These are phyloP conservation scores for Falcunculus frontatus DNA, from an alignment of 2,113 vertebrate species.

Conservation along the genomic window DNA sequence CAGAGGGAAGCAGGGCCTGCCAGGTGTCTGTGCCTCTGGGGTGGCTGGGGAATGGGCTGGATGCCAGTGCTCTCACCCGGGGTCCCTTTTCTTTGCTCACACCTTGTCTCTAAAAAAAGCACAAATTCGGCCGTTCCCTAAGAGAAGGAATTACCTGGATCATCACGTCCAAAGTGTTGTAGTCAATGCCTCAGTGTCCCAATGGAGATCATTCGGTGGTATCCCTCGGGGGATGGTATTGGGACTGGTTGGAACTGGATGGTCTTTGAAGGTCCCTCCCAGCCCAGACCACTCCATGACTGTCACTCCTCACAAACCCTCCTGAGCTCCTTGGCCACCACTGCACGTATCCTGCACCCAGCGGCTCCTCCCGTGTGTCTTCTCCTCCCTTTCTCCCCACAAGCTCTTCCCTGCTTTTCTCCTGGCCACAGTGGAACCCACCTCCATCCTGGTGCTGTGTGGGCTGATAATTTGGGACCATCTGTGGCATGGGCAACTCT, in stretches of 20 bases:
- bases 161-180: fast-evolving
- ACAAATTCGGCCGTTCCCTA: fast-evolving
- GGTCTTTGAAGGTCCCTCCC: neutral
- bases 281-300: neutral
- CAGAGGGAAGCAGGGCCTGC: neutral
- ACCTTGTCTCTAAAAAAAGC: neutral
- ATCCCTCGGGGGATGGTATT: neutral
- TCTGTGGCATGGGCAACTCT: neutral
- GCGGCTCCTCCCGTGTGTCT: fast-evolving
- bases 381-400: neutral
- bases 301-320: neutral
- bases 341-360: fast-evolving
- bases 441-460: neutral
- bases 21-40: neutral
- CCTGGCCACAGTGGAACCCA: neutral
- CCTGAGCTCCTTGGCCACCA: neutral
- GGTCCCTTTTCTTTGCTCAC: neutral
- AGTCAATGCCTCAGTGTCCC: neutral
- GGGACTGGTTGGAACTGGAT: neutral
- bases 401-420: neutral
- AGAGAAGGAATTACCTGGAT: neutral
- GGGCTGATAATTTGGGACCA: neutral
- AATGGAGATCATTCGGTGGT: neutral
- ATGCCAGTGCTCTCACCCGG: neutral
- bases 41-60: neutral